A percentile compares a stretch with the other conserved stretches of the same genome.
phyloP scores from a whole-genome alignment of 1,140 invertebrate genomes.

The Euwallacea fornicatus region DNA sequence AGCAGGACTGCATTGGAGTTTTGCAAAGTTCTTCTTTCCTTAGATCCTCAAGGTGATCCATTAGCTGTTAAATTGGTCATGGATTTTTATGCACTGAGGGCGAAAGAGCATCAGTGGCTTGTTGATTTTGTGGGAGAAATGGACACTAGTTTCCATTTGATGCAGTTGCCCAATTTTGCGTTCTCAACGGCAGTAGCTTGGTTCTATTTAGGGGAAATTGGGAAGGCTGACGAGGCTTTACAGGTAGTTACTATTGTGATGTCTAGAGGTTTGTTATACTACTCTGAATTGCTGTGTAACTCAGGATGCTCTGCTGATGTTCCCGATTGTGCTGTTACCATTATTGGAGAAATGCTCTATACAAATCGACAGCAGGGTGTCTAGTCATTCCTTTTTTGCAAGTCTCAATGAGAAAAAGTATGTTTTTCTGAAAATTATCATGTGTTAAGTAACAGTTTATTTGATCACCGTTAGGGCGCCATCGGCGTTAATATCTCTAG shows the following conservation, averaged over 20 bases:
- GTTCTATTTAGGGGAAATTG: conserved; percentile 59
- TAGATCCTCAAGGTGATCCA: conserved; percentile 85
- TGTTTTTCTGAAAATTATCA: conserved; percentile 14
- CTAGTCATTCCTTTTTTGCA: conserved; percentile 57
- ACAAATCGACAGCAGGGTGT: conserved; percentile 67
- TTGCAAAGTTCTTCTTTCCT: conserved; percentile 72
- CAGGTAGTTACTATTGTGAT: conserved; percentile 22
- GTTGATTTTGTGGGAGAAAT: conserved; percentile 70
- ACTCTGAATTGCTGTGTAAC: neutral
- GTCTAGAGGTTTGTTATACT: neutral
- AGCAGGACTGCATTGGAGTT: conserved; percentile 81
- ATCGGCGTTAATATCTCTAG: conserved; percentile 68
- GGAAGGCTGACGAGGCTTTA: conserved; percentile 61
- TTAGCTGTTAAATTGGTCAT: conserved; percentile 78
- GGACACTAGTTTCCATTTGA: conserved; percentile 69
- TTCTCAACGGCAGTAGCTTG: conserved; percentile 81
- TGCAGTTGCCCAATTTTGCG: conserved; percentile 84
- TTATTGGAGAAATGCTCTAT: conserved; percentile 79
- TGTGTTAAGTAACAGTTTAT: neutral
- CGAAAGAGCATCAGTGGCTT: conserved; percentile 82
- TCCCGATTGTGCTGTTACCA: conserved; percentile 74
- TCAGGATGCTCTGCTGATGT: conserved; percentile 76
- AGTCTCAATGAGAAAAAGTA: conserved; percentile 45
- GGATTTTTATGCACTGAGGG: conserved; percentile 84
- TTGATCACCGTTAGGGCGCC: conserved; percentile 58